Conservation (phyloP, 2,888 invertebrate genomes). For the Drosophila mulleri region DNA sequence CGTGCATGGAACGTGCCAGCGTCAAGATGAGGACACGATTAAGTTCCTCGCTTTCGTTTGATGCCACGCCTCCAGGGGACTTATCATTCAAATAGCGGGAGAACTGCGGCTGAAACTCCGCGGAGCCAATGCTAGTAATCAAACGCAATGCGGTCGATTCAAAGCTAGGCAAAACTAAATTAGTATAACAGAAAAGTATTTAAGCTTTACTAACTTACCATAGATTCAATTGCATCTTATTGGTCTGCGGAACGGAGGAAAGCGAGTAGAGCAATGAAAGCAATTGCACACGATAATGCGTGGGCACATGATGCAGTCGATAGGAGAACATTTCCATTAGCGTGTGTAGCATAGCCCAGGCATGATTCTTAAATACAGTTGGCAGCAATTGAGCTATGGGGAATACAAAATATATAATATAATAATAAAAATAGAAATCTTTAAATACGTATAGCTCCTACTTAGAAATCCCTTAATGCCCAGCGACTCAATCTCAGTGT, state of each 20-base stretch:
- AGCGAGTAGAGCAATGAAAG: conserved; percentile 96
- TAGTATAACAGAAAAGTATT: background rate
- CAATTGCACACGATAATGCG: conserved; percentile 96
- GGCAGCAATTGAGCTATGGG: conserved; percentile 92
- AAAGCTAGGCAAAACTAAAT: conserved; percentile 86
- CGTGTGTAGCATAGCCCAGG: conserved; percentile 98
- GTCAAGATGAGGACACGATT: conserved; percentile 97
- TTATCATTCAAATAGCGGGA: conserved; percentile 97
- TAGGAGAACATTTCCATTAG: conserved; percentile 98
- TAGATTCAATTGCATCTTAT: conserved; percentile 96
- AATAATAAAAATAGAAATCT: background rate
- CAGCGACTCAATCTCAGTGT: conserved; percentile 97
- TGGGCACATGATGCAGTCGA: conserved; percentile 97
- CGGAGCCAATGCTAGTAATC: conserved; percentile 95
- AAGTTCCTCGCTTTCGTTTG: conserved; percentile 97
- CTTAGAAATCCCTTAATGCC: conserved; percentile 98
- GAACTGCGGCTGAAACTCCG: conserved; percentile 97
- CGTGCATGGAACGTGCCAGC: conserved; percentile 96
- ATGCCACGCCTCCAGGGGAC: conserved; percentile 89
- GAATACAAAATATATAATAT: background rate
- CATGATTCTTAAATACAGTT: conserved; percentile 95
- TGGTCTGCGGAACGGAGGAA: conserved; percentile 96
- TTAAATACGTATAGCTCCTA: conserved; percentile 68
- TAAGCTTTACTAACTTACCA: conserved; percentile 87
- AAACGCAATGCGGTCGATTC: conserved; percentile 95